phyloP scores from a whole-genome alignment of 2,888 invertebrate species.

The Stenoptilia bipunctidactyla region DNA sequence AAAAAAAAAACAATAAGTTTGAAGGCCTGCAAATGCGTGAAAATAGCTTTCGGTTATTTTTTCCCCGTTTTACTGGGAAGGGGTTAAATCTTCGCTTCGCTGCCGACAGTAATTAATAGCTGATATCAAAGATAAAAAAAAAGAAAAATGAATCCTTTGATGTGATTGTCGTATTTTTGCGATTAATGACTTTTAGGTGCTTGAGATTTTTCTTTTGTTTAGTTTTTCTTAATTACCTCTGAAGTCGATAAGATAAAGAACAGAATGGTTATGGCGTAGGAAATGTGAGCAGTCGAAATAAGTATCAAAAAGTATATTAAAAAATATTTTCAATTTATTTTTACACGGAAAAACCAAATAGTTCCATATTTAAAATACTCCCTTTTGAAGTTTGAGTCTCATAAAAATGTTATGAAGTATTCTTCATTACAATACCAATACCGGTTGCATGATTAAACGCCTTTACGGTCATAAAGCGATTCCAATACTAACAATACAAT shows the following conservation, averaged over 20 bases:
- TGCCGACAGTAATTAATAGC: conserved; percentile 56
- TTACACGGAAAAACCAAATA: too few species aligned
- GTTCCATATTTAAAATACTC: too few species aligned
- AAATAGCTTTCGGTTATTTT: conserved; percentile 48
- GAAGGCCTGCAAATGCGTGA: conserved; percentile 49
- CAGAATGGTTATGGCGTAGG: too few species aligned
- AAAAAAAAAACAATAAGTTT: conserved; percentile 63
- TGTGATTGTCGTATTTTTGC: neutral
- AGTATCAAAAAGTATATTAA: too few species aligned
- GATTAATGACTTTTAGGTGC: neutral
- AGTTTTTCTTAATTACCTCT: too few species aligned
- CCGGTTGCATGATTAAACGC: neutral
- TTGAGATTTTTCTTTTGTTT: too few species aligned
- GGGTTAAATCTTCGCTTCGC: conserved; percentile 54
- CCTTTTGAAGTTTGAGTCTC: too few species aligned
- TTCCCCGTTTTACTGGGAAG: conserved; percentile 27
- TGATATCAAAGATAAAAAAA: conserved; percentile 43
- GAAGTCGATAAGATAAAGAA: too few species aligned
- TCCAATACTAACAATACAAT: conserved; percentile 20
- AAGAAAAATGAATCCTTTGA: conserved; percentile 28
- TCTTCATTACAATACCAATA: too few species aligned
- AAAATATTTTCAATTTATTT: too few species aligned
- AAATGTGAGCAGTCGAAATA: too few species aligned
- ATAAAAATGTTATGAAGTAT: too few species aligned
- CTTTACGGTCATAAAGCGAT: conserved; percentile 21